phyloP scores from a whole-genome alignment of 2,888 invertebrate species.

The Microplitis manilae region DNA sequence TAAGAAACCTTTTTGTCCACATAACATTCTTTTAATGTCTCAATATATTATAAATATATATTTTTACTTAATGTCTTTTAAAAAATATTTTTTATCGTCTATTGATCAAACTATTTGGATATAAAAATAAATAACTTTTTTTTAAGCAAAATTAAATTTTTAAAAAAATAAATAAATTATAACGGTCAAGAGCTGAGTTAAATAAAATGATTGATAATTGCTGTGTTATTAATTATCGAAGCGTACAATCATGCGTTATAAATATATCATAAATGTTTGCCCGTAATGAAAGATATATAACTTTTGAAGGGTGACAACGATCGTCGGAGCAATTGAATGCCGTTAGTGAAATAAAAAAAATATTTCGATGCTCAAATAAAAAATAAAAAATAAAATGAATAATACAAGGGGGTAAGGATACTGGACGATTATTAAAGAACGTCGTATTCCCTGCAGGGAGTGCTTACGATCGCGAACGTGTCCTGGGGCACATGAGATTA shows the following conservation, averaged over 20 bases:
- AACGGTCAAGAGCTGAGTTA: not conserved
- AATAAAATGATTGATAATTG: conserved; percentile 1
- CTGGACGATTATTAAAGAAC: conserved; percentile 56
- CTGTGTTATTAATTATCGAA: not conserved
- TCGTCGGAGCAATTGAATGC: not conserved
- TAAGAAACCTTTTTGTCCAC: conserved; percentile 24
- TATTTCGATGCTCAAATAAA: conserved; percentile 19
- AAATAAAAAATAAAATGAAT: conserved; percentile 21
- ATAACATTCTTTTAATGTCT: not conserved
- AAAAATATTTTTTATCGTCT: not conserved
- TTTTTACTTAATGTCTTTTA: not conserved
- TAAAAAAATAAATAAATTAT: not conserved
- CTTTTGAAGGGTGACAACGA: not conserved
- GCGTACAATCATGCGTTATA: not conserved
- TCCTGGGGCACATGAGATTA: conserved; percentile 51
- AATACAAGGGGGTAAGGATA: conserved; percentile 41
- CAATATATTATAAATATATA: conserved; percentile 9
- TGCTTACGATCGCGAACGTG: conserved; percentile 52
- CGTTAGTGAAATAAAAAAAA: not conserved
- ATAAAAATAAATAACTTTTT: not conserved
- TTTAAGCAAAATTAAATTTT: too few species aligned
- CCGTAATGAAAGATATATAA: not conserved
- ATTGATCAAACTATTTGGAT: not conserved
- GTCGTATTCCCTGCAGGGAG: conserved; percentile 53
- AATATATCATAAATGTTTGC: not conserved